A percentile compares a stretch with the other conserved stretches of the same genome.
These are phyloP conservation scores for Drosophila sordidula DNA, from an alignment of 2,888 invertebrate species.

Conservation along the genomic window DNA sequence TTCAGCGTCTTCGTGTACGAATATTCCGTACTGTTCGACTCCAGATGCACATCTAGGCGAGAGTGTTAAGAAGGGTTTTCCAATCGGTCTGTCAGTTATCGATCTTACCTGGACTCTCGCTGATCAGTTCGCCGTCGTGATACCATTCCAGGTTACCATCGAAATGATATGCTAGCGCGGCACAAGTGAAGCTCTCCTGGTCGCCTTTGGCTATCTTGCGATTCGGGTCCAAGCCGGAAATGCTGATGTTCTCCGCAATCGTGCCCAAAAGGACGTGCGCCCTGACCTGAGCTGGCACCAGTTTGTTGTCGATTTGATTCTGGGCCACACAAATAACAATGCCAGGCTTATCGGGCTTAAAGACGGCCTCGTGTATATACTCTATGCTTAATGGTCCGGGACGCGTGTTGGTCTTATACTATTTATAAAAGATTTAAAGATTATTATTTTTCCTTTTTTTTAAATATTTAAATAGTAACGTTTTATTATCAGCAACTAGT, in stretches of 20 bases:
- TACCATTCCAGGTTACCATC: constrained; percentile 86
- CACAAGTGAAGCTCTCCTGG: constrained; percentile 87
- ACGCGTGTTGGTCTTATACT: constrained; percentile 60
- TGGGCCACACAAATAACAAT: constrained; percentile 85
- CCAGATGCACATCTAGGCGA: constrained; percentile 55
- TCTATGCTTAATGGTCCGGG: constrained; percentile 71
- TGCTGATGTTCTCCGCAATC: constrained; percentile 83
- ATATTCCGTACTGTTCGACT: constrained; percentile 69
- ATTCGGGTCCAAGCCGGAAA: constrained; percentile 84
- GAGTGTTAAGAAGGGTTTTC: neutral
- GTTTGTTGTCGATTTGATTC: constrained; percentile 84
- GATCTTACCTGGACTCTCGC: constrained; percentile 46
- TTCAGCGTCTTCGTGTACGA: constrained; percentile 82
- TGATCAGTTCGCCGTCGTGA: constrained; percentile 68
- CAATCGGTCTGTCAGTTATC: neutral
- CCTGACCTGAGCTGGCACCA: constrained; percentile 59
- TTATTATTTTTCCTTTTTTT: neutral
- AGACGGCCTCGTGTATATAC: constrained; percentile 82
- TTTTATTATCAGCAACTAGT: neutral
- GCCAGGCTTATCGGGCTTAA: constrained; percentile 85
- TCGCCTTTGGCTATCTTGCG: constrained; percentile 86
- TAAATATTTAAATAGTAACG: neutral
- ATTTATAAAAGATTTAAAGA: neutral
- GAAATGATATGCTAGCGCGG: constrained; percentile 86
- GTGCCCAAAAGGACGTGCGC: constrained; percentile 82